Evolutionary conservation across 2,797 vertebrate species (phyloP).

Genomic region (Notolepis coatsorum): DNA sequence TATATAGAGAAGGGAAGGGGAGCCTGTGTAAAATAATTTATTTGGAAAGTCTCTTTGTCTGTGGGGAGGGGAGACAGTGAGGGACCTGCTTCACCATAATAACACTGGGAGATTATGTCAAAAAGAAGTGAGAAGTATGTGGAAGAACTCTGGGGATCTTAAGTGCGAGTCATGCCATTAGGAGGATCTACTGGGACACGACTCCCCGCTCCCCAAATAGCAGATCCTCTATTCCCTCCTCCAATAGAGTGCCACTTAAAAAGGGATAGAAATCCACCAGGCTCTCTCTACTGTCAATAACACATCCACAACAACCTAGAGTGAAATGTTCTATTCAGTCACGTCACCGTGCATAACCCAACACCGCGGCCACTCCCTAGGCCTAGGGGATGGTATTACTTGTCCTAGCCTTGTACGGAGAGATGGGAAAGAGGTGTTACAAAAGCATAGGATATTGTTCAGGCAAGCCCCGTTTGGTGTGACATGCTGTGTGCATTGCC

Average conservation of each 20-base stretch:
- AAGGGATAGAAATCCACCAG: constrained; percentile 23
- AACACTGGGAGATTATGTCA: not conserved
- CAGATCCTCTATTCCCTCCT: constrained; percentile 43
- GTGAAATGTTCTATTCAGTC: constrained; percentile 9
- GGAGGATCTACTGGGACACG: constrained; percentile 46
- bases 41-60: too few species aligned
- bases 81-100: too few species aligned
- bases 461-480: not conserved
- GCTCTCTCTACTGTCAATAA: constrained; percentile 28
- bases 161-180: constrained; percentile 57
- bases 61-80: too few species aligned
- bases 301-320: constrained; percentile 24
- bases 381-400: not conserved
- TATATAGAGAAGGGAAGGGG: not conserved
- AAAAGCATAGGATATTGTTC: constrained; percentile 1
- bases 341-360: constrained; percentile 5
- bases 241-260: constrained; percentile 16
- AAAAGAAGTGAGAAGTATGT: constrained; percentile 52
- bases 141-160: constrained; percentile 35
- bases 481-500: not conserved
- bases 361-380: not conserved
- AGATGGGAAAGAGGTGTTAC: not conserved
- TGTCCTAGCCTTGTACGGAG: not conserved
- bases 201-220: constrained; percentile 47
- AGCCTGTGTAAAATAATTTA: not conserved